phyloP scores from a whole-genome alignment of 2,797 vertebrate species.

The Syngnathus acus region DNA sequence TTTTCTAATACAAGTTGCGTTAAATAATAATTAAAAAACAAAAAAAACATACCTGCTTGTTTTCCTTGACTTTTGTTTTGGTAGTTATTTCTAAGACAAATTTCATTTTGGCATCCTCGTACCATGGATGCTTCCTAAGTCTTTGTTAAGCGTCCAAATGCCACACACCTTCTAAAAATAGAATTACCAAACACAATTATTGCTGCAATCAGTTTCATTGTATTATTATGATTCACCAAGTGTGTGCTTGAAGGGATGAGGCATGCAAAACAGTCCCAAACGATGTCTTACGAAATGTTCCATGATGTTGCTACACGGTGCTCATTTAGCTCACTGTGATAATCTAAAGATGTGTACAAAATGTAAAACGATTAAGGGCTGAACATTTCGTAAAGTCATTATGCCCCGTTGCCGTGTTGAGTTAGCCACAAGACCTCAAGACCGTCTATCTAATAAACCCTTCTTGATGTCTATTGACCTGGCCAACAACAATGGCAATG shows the following conservation, averaged over 20 bases:
- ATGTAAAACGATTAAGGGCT: not conserved
- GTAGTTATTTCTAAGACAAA: not conserved
- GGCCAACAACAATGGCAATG: conserved; percentile 69
- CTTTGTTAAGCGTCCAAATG: not conserved
- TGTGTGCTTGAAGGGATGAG: not conserved
- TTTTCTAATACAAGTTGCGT: too few relatives aligned
- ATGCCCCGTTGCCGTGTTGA: not conserved
- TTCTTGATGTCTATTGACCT: conserved; percentile 75
- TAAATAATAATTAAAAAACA: not conserved
- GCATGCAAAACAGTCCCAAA: not conserved
- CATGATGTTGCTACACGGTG: not conserved
- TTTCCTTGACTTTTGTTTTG: not conserved
- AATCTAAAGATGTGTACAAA: not conserved
- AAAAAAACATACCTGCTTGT: too few relatives aligned
- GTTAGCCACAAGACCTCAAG: conserved; percentile 32
- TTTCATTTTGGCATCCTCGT: not conserved
- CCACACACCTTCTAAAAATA: not conserved
- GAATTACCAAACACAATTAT: not conserved
- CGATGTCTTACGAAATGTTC: not conserved
- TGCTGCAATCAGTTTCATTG: not conserved
- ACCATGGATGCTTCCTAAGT: not conserved
- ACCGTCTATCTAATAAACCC: conserved; percentile 64
- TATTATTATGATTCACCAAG: not conserved
- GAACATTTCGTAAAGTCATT: not conserved
- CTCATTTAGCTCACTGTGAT: not conserved